Conservation (phyloP, 53 echinoderm and acorn worm species). For the Hippasteria phrygiana region DNA sequence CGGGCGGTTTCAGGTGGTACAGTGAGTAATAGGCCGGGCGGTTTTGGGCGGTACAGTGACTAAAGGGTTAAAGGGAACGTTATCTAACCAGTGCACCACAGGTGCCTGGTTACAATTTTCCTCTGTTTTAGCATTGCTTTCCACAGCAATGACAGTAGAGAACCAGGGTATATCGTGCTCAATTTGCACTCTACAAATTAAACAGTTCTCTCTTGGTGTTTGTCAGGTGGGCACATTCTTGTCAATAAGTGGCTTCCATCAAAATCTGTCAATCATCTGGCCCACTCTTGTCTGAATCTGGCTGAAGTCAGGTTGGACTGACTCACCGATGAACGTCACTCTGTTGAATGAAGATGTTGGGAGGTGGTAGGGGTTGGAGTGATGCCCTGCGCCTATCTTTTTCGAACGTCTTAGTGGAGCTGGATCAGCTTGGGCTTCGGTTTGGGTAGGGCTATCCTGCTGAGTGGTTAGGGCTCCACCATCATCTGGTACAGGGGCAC, state of each 20-base stretch:
- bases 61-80: too few species aligned
- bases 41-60: too few species aligned
- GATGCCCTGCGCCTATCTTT: background rate
- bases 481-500: too few species aligned
- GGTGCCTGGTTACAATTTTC: conserved; percentile 14
- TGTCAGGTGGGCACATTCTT: background rate
- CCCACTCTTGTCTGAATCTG: background rate
- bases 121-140: background rate
- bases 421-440: background rate
- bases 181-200: background rate
- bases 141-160: background rate
- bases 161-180: background rate
- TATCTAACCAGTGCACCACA: too few species aligned
- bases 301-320: background rate
- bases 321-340: background rate
- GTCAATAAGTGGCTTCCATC: background rate
- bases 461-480: too few species aligned
- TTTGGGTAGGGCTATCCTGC: too few species aligned
- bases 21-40: too few species aligned
- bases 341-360: background rate
- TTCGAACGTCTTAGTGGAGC: background rate
- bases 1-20: too few species aligned
- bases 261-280: background rate
- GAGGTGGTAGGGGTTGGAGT: background rate
- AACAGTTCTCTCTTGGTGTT: background rate